phyloP scores from a whole-genome alignment of 2,113 vertebrate species.

The Kryptolebias marmoratus region DNA sequence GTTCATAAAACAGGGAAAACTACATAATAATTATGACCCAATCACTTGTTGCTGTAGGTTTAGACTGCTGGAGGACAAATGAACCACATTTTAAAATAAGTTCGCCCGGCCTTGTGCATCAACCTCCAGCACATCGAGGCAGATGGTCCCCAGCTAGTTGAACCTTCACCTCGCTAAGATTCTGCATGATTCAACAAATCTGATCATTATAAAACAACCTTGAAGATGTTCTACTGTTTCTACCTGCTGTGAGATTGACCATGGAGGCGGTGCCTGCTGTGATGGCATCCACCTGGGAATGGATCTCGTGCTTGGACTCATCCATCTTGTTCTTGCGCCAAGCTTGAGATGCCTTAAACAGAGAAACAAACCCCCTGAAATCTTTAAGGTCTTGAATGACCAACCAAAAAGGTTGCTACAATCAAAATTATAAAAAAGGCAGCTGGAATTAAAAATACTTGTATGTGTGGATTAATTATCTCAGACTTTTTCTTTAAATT shows the following conservation, averaged over 20 bases:
- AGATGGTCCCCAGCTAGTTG: no score
- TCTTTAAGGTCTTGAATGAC: not conserved
- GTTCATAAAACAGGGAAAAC: not conserved
- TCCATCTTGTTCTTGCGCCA: constrained; percentile 99
- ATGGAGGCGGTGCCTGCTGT: constrained; percentile 96
- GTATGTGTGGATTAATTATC: no score
- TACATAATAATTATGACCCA: no score
- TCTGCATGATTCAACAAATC: not conserved
- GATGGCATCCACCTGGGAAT: constrained; percentile 98
- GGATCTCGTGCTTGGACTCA: constrained; percentile 98
- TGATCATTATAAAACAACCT: not conserved
- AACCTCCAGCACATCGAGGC: no score
- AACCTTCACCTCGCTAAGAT: not conserved
- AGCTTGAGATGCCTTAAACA: constrained; percentile 90
- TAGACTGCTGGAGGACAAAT: no score
- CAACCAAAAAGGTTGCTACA: no score
- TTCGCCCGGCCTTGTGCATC: no score
- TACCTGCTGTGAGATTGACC: constrained; percentile 95
- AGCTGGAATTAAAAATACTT: no score
- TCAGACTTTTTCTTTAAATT: no score
- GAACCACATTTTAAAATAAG: no score
- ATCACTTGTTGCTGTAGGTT: no score
- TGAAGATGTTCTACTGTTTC: not conserved
- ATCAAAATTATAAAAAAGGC: no score
- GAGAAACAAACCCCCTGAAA: not conserved